These are phyloP conservation scores for Zophobas atratus DNA, from an alignment of 1,140 invertebrate species.

Conservation along the genomic window DNA sequence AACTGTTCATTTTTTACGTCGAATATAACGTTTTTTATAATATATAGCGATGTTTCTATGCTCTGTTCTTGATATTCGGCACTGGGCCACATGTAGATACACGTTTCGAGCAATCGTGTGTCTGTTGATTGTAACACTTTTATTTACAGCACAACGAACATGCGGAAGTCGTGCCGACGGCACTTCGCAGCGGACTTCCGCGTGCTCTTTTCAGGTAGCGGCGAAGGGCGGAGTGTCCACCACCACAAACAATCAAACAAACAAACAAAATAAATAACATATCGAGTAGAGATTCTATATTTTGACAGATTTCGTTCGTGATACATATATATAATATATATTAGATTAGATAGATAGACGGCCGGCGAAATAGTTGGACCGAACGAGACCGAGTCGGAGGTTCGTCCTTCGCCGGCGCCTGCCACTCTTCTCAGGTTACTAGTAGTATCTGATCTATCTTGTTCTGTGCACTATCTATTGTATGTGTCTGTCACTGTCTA, in stretches of 20 bases:
- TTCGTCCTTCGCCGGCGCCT: slow-evolving; percentile 45
- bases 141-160: slow-evolving; percentile 53
- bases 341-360: slow-evolving; percentile 1
- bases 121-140: slow-evolving; percentile 61
- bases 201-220: slow-evolving; percentile 38
- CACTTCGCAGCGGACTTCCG: slow-evolving; percentile 25
- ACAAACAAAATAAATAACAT: background rate
- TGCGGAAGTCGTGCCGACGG: slow-evolving; percentile 33
- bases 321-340: background rate
- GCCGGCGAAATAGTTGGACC: slow-evolving; percentile 1
- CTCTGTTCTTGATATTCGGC: slow-evolving; percentile 64
- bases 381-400: background rate
- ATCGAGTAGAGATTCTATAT: background rate
- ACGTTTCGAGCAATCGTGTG: slow-evolving; percentile 69
- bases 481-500: slow-evolving; percentile 67
- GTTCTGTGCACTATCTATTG: slow-evolving; percentile 67
- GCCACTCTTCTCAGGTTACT: slow-evolving; percentile 61
- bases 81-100: slow-evolving; percentile 63
- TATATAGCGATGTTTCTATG: slow-evolving; percentile 49
- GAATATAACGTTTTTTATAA: slow-evolving; percentile 45
- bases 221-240: slow-evolving; percentile 21
- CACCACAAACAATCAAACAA: no score
- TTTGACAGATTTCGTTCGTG: background rate
- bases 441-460: slow-evolving; percentile 66
- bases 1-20: slow-evolving; percentile 45